Conservation (phyloP, 2,113 vertebrate species). For the Scophthalmus maximus region DNA sequence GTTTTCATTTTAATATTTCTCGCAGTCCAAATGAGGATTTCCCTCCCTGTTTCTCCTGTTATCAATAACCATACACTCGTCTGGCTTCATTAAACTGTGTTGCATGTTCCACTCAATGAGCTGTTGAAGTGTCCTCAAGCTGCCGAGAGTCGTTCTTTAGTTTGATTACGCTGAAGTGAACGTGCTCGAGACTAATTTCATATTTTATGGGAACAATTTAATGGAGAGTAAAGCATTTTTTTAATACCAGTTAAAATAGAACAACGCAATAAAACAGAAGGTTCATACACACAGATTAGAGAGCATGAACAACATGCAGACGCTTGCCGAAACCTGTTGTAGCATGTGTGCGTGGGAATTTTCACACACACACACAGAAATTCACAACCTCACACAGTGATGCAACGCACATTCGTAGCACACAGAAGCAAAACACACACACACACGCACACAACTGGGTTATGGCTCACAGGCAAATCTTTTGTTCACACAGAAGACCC, state of each 20-base stretch:
- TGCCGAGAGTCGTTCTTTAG: neutral
- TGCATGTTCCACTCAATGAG: neutral
- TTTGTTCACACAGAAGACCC: neutral
- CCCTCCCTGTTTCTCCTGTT: slow-evolving; percentile 1
- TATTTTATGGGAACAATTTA: slow-evolving; percentile 17
- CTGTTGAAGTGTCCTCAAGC: slow-evolving; percentile 15
- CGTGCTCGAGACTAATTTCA: neutral
- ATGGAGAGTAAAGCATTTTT: neutral
- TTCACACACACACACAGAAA: neutral
- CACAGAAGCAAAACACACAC: neutral
- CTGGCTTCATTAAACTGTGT: neutral
- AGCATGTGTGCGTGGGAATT: neutral
- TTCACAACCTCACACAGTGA: neutral
- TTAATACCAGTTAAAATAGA: too few relatives aligned
- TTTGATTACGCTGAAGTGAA: slow-evolving; percentile 2
- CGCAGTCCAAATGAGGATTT: slow-evolving; percentile 7
- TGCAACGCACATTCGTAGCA: neutral
- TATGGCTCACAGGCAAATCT: neutral
- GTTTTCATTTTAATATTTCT: slow-evolving; percentile 47
- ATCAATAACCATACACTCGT: neutral
- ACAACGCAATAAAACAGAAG: neutral
- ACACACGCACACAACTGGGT: too few relatives aligned
- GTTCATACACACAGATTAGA: neutral
- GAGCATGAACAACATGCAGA: neutral
- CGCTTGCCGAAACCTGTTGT: neutral